phyloP scores from a whole-genome alignment of 2,888 invertebrate genomes.

The Caenorhabditis parvicauda region DNA sequence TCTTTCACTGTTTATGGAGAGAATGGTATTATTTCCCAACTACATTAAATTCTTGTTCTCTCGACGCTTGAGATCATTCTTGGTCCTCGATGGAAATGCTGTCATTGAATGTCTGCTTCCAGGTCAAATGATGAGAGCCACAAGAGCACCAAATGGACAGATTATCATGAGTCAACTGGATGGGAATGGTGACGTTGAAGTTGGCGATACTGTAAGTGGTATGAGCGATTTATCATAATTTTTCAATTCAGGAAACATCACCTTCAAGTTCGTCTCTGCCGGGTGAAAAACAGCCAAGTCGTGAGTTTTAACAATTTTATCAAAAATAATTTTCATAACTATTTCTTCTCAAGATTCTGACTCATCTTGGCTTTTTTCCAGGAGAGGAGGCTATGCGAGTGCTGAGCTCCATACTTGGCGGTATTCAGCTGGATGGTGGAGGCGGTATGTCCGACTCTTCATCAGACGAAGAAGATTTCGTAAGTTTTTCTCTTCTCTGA shows the following conservation, averaged over 20 bases:
- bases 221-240: no score
- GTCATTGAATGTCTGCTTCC: no score
- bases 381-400: slow-evolving; percentile 29
- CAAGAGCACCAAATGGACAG: slow-evolving; percentile 12
- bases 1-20: no score
- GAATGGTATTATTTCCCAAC: no score
- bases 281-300: no score
- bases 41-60: no score
- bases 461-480: slow-evolving; percentile 46
- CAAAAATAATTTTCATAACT: background rate
- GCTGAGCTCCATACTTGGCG: slow-evolving; percentile 14
- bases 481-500: background rate
- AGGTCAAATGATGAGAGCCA: no score
- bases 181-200: slow-evolving; percentile 30
- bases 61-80: no score
- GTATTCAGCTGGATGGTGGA: slow-evolving; percentile 47
- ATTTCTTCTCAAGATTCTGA: background rate
- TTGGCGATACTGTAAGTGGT: slow-evolving; percentile 5
- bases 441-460: slow-evolving; percentile 52
- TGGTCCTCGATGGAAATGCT: no score
- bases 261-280: no score
- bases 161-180: slow-evolving; percentile 40
- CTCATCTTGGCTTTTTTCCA: background rate
- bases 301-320: no score
- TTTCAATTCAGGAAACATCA: no score